A percentile compares a stretch with the other conserved stretches of the same genome.
These are phyloP conservation scores for Lasioglossum baleicum DNA, from an alignment of 1,140 invertebrate genomes.

Conservation along the genomic window DNA sequence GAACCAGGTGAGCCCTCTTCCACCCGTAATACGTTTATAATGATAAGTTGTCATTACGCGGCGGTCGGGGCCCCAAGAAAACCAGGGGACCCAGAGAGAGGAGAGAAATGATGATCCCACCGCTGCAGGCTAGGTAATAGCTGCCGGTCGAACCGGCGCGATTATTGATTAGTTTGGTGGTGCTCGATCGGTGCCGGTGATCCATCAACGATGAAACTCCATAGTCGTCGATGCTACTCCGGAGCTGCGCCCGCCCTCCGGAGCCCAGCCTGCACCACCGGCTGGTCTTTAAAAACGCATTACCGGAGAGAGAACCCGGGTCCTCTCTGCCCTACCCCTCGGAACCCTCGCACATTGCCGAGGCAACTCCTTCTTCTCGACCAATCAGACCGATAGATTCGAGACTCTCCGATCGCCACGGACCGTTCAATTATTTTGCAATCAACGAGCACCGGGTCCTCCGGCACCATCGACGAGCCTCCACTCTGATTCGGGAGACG, in stretches of 20 bases:
- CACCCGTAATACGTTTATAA: conserved; percentile 76
- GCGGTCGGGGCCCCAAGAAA: conserved; percentile 36
- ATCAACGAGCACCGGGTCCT: conserved; percentile 60
- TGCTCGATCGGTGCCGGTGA: conserved; percentile 69
- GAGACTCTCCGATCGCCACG: conserved; percentile 68
- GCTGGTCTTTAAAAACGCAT: conserved; percentile 77
- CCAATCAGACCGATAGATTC: conserved; percentile 73
- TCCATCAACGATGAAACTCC: conserved; percentile 70
- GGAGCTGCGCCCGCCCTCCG: conserved; percentile 50
- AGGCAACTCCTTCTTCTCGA: conserved; percentile 19
- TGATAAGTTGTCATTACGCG: conserved; percentile 74
- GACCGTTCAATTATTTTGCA: conserved; percentile 76
- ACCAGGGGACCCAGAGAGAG: neutral
- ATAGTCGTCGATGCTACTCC: conserved; percentile 46
- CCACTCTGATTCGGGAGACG: neutral
- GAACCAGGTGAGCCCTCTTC: conserved; percentile 41
- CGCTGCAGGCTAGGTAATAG: conserved; percentile 69
- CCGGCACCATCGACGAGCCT: conserved; percentile 10
- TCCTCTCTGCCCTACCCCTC: conserved; percentile 13
- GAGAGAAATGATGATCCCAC: conserved; percentile 76
- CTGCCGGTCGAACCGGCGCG: conserved; percentile 67
- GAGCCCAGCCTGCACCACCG: conserved; percentile 37
- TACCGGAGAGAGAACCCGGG: conserved; percentile 60
- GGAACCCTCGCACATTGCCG: neutral
- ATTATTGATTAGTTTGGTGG: conserved; percentile 78